phyloP scores from a whole-genome alignment of 2,888 invertebrate genomes.

The Nephrocerus scutellatus region DNA sequence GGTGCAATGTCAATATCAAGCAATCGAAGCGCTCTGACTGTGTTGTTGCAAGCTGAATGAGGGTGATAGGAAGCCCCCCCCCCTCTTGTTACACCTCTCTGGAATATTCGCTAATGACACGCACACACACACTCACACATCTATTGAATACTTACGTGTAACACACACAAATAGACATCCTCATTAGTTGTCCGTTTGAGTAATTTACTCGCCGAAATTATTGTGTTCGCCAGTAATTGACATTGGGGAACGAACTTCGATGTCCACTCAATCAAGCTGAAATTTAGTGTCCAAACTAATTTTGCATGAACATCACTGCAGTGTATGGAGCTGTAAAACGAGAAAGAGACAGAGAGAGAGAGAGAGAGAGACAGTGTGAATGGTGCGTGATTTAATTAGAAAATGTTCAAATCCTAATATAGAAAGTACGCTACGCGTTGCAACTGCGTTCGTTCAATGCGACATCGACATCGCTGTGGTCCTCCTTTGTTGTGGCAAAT shows the following conservation, averaged over 20 bases:
- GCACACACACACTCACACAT: slow-evolving; percentile 8
- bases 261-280: slow-evolving; percentile 67
- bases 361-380: not conserved
- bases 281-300: slow-evolving; percentile 66
- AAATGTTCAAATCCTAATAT: too few species aligned
- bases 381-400: too few species aligned
- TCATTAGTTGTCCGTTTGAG: slow-evolving; percentile 46
- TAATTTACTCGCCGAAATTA: slow-evolving; percentile 53
- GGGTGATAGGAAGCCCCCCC: too few species aligned
- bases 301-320: slow-evolving; percentile 58
- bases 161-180: slow-evolving; percentile 48
- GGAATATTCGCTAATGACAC: too few species aligned
- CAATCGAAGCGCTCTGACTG: too few species aligned
- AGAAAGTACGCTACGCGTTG: too few species aligned
- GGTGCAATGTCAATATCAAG: too few species aligned
- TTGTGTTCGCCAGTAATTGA: slow-evolving; percentile 53
- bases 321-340: slow-evolving; percentile 32
- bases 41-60: too few species aligned
- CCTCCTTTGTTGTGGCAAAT: too few species aligned
- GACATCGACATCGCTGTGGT: too few species aligned
- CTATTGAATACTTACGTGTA: slow-evolving; percentile 47
- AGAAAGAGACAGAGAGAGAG: not conserved
- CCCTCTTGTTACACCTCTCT: too few species aligned
- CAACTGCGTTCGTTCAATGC: too few species aligned
- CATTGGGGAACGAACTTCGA: slow-evolving; percentile 57